Base-by-base conservation (phyloP, 2,888 invertebrate species). In the Drosophila glabriapex region DNA sequence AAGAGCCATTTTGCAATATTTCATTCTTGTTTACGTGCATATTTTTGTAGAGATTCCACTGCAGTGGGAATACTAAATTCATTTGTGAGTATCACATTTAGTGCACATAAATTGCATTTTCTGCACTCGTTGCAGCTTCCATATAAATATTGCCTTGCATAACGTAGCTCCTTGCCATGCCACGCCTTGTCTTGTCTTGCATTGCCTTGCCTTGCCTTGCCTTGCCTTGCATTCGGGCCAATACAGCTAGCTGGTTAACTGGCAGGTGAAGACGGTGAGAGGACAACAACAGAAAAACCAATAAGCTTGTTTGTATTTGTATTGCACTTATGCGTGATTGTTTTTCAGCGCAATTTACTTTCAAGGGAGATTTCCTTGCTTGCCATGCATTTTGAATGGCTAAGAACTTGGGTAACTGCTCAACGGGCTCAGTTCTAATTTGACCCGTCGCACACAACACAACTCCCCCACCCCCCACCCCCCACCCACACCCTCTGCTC, bases 321-420 rank as follows among this genome's bases (percentile, higher is more conserved):
- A 78, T 82, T 79, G 82, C 79, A 79, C 79, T 79, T 79, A 82
- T 79, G 79, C 82, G 70, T 79, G 79, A 79, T 79, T 79, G 79
- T 79, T 79, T 79, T 79, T 79, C 79, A 79, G 82, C 79, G 82
- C 75, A 82, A 83, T 80, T 80, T 80, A 76, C 72, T 82, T 80
- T 76, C 76, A 75, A 58, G 58, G 76, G 68, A 59, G 72, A 69
- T 79, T 80, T 58, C 59, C 52, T 61, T 73, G 66, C 56, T 66
- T 52, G 54, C 37, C 76, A 46, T 68, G 74, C 70, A 80, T 76
- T 78, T 78, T 46, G 73, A 43, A 58, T 58, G 43, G 58, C 58
- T 43, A 43, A 58, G 29, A 58, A 73, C 35, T 66, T 80, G 63
- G 76, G 71, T 72, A 76, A 66, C 60, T 63, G n/a, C 61, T 66